Conservation (phyloP, 2,888 invertebrate species). For the Teinopalpus imperialis region DNA sequence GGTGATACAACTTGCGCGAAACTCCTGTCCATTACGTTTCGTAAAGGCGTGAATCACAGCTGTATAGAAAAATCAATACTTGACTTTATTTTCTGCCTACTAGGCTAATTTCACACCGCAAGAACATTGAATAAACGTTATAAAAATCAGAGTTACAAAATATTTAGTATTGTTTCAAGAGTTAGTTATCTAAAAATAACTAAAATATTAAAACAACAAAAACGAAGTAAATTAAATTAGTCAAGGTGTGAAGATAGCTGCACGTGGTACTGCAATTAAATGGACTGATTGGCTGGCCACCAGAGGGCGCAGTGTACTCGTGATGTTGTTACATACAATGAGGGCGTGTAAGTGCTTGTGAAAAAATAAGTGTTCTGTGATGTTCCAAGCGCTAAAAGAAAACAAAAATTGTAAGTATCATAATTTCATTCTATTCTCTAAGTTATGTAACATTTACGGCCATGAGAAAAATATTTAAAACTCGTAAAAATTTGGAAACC, state of each 20-base stretch:
- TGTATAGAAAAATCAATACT: constrained; percentile 73
- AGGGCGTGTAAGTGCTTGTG: constrained; percentile 81
- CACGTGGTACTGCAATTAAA: constrained; percentile 46
- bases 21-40: constrained; percentile 28
- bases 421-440: constrained; percentile 40
- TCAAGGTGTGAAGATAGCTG: constrained; percentile 56
- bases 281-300: constrained; percentile 39
- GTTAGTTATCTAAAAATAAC: constrained; percentile 5
- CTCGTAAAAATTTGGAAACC: constrained; percentile 61
- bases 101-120: constrained; percentile 28
- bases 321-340: constrained; percentile 77
- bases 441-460: constrained; percentile 40
- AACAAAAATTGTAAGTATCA: constrained; percentile 66
- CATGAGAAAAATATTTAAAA: constrained; percentile 55
- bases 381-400: constrained; percentile 66
- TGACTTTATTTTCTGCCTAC: constrained; percentile 37
- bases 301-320: constrained; percentile 79
- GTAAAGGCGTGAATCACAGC: constrained; percentile 60
- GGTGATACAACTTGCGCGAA: constrained; percentile 52
- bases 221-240: constrained; percentile 56
- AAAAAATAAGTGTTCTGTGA: constrained; percentile 76
- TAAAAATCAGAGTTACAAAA: constrained; percentile 2
- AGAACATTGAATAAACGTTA: constrained; percentile 24
- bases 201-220: constrained; percentile 39
- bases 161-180: background rate